phyloP scores from a whole-genome alignment of 92 coral and sea anemone species.

The Palythoa grandis region DNA sequence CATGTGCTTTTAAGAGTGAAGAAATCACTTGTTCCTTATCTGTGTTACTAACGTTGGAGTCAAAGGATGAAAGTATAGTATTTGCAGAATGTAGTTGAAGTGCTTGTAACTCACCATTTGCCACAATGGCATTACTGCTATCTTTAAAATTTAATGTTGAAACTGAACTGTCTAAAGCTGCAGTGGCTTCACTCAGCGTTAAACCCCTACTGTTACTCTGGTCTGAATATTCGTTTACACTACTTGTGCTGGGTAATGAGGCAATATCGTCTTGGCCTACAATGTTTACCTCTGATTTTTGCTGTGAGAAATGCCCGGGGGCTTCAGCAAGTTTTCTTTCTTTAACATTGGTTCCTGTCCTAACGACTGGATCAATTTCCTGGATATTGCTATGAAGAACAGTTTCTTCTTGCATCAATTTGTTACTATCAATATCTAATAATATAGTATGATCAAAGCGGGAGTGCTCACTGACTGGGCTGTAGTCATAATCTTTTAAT shows the following conservation, averaged over 20 bases:
- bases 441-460: neutral
- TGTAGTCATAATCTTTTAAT: neutral
- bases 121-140: neutral
- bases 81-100: neutral
- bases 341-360: neutral
- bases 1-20: no score
- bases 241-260: neutral
- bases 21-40: neutral
- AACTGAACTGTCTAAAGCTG: neutral
- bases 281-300: no score
- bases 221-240: neutral
- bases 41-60: neutral
- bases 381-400: neutral
- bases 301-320: no score
- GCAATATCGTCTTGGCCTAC: neutral
- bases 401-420: neutral
- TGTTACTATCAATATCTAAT: neutral
- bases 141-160: neutral
- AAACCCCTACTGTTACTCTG: neutral
- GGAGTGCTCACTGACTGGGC: neutral
- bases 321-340: neutral
- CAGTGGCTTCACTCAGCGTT: neutral
- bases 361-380: neutral
- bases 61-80: neutral
- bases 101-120: neutral